Evolutionary conservation across 2,113 vertebrate species (phyloP).

Genomic region (Irena cyanogastra): DNA sequence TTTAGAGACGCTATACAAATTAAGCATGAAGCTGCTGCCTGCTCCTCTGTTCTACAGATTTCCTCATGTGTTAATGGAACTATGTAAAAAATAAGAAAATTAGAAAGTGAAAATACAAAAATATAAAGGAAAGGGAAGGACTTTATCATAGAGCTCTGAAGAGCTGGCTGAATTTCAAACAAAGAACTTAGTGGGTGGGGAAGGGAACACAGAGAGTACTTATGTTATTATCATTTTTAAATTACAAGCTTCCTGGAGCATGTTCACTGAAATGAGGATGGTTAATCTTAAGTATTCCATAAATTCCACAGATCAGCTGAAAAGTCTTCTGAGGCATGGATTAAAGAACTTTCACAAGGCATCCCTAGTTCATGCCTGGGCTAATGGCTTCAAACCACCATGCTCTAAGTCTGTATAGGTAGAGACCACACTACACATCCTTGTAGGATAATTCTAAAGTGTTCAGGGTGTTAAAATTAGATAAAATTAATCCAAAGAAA

Average conservation of each 20-base stretch:
- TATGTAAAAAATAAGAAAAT: background rate
- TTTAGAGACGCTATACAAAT: background rate
- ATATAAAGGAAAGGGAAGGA: background rate
- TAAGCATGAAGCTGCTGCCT: background rate
- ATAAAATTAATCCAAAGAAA: background rate
- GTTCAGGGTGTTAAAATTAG: background rate
- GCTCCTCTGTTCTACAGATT: background rate
- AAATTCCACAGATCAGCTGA: constrained; percentile 22
- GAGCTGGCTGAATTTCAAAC: background rate
- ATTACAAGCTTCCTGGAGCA: background rate
- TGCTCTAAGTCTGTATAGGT: background rate
- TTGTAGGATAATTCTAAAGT: background rate
- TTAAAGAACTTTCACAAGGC: background rate
- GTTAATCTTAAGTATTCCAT: background rate
- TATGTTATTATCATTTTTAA: background rate
- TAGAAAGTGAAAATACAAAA: background rate
- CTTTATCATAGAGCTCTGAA: background rate
- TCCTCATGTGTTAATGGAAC: background rate
- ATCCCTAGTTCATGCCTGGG: background rate
- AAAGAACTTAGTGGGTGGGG: background rate
- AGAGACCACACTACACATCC: background rate
- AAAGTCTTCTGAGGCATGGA: background rate
- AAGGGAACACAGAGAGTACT: background rate
- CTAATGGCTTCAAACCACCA: background rate
- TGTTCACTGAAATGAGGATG: background rate